Evolutionary conservation across 2,113 vertebrate species (phyloP).

Genomic region (Anarhynchus alexandrinus): DNA sequence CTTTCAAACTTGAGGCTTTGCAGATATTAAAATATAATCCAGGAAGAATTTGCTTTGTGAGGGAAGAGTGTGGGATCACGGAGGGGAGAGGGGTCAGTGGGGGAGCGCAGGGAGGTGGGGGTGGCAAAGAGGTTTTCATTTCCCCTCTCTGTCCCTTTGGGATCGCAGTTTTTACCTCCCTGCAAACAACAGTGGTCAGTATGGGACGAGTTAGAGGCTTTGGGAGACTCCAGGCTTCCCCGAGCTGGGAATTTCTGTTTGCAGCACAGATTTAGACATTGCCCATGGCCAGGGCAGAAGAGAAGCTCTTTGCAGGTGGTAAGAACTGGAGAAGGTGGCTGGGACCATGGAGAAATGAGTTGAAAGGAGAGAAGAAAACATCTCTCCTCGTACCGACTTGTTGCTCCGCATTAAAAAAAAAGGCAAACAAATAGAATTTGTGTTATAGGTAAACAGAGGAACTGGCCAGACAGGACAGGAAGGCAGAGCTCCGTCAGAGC

Average conservation of each 20-base stretch:
- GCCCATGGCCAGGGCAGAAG: neutral
- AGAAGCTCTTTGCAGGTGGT: neutral
- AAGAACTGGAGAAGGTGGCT: neutral
- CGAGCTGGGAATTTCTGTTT: neutral
- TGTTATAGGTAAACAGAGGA: conserved; percentile 46
- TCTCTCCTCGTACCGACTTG: neutral
- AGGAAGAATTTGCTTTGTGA: conserved; percentile 51
- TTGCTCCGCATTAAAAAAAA: neutral
- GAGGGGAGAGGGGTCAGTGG: neutral
- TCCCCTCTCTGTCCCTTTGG: conserved; percentile 29
- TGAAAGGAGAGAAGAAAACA: neutral
- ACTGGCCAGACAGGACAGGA: conserved; percentile 34
- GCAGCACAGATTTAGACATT: neutral
- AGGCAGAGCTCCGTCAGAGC: neutral
- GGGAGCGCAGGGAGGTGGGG: neutral
- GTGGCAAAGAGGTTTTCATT: conserved; percentile 35
- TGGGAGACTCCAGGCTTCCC: neutral
- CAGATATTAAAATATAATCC: conserved; percentile 66
- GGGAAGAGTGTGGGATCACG: conserved; percentile 26
- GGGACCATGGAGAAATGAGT: neutral
- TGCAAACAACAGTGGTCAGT: conserved; percentile 27
- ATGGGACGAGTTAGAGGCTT: neutral
- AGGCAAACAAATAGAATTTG: neutral
- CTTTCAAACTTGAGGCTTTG: conserved; percentile 60
- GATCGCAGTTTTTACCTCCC: conserved; percentile 12